Evolutionary conservation across 2,888 invertebrate genomes (phyloP).

Genomic region (Anarsia innoxiella): DNA sequence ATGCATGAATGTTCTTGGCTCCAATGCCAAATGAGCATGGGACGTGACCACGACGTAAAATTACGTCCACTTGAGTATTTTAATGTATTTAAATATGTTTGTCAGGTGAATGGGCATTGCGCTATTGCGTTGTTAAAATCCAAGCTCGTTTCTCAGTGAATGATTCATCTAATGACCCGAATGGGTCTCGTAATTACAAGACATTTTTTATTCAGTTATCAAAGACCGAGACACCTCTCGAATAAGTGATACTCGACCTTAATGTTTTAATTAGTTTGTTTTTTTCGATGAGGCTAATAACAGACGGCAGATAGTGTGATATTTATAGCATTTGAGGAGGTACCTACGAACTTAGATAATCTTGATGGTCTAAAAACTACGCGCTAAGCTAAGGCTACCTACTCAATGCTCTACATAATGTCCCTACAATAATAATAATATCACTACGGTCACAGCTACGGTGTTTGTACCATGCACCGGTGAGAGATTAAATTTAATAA

Average conservation of each 20-base stretch:
- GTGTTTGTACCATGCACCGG: too few species aligned
- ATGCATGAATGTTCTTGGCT: constrained; percentile 25
- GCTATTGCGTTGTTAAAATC: constrained; percentile 20
- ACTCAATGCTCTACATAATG: too few species aligned
- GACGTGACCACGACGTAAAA: constrained; percentile 26
- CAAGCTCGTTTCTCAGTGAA: constrained; percentile 8
- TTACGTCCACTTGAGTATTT: constrained; percentile 17
- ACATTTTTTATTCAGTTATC: constrained; percentile 9
- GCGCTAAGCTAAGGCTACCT: too few species aligned
- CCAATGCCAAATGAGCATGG: constrained; percentile 21
- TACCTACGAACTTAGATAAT: too few species aligned
- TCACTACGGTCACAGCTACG: too few species aligned
- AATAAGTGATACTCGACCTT: constrained; percentile 2
- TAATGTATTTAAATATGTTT: constrained; percentile 23
- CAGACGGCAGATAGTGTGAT: too few species aligned
- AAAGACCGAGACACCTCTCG: constrained; percentile 4
- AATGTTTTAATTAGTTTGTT: constrained; percentile 4
- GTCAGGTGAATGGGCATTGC: constrained; percentile 22
- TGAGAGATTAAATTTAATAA: too few species aligned
- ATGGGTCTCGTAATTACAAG: constrained; percentile 1
- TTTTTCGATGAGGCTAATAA: too few species aligned
- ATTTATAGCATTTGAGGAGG: too few species aligned
- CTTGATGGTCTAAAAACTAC: too few species aligned
- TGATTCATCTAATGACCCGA: constrained; percentile 8
- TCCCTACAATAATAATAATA: too few species aligned